Evolutionary conservation across 2,888 invertebrate species (phyloP), one percentile per base, ranked within the genome.

Genomic region (Aromia moschata): DNA sequence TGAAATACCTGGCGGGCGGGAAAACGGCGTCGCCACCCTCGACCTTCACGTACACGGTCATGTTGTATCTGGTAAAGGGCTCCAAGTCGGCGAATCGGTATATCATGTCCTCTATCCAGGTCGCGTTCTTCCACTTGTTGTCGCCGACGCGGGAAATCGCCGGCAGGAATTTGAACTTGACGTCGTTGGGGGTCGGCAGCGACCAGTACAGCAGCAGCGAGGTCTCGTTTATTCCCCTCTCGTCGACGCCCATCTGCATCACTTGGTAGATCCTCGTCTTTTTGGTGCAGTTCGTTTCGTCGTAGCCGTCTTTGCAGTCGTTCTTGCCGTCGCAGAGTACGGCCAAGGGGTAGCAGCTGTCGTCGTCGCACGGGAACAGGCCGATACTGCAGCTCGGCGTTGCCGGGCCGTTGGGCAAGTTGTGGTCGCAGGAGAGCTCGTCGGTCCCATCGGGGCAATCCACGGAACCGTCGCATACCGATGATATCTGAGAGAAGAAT

Each of bases 11-110:
- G 37, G 85, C 86, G 0, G 92, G 90, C 0, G 89, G 85, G 60
- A 87, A 89, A 0, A 85, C 84, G 1, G 74, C 77, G 14, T 77
- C 81, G 33, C n/a, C n/a, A 7, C 84, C 84, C 0, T 84, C 84
- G 65, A 85, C 84, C 62, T 84, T 82, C 0, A 91, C 89, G 77
- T 88, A 92, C 47, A 93, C 89, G 0, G 92, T 93, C 59, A 93
- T 84, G 67, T 92, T 92, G 75, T 94, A 94, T n/a, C 83, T 82
- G 0, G 92, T 92, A 71, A 82, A 90, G 0, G 93, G 88, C 60
- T 85, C 82, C 43, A 94, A 80, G 51, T 85, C 78, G 0, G 81
- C 83, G 71, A 93, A 92, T 38, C 84, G 84, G 75, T 81, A 85
- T 55, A 81, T 83, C 17, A 83, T 84, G 2, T 85, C 84, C 17